Evolutionary conservation across 2,113 vertebrate species (phyloP).

Genomic region (Chamaetylas fuelleborni): DNA sequence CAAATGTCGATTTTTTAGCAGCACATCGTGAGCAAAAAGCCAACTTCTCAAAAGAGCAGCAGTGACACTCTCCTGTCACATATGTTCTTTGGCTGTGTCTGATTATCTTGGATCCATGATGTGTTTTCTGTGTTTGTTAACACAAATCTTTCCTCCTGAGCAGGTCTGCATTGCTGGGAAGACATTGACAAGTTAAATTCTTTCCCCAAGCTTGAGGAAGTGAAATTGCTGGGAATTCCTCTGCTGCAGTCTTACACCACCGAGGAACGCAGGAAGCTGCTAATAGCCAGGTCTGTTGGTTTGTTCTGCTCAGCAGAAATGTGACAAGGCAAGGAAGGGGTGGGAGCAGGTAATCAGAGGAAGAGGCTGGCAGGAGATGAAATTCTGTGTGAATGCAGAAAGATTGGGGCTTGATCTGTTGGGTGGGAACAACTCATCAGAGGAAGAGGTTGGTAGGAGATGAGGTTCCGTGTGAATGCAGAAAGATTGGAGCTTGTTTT

Average conservation of each 20-base stretch:
- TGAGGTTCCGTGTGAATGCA: background rate
- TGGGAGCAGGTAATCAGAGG: background rate
- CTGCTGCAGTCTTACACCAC: conserved; percentile 89
- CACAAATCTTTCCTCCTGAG: conserved; percentile 48
- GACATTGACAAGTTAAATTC: conserved; percentile 93
- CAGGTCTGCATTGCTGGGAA: conserved; percentile 91
- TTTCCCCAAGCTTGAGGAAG: conserved; percentile 92
- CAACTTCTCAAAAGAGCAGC: background rate
- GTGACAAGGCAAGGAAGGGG: background rate
- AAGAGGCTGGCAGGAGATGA: background rate
- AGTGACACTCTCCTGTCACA: background rate
- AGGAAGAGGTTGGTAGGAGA: background rate
- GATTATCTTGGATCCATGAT: background rate
- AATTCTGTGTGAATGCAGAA: background rate
- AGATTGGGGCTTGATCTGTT: background rate
- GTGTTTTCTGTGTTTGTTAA: conserved; percentile 21
- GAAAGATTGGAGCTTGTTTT: background rate
- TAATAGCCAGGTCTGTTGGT: conserved; percentile 82
- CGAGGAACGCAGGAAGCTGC: conserved; percentile 87
- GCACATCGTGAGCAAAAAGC: background rate
- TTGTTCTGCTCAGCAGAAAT: background rate
- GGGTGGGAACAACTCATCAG: background rate
- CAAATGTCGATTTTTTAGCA: background rate
- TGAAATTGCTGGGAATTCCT: conserved; percentile 89
- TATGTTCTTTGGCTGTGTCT: background rate